These are phyloP conservation scores for Lasioglossum calceatum DNA, from an alignment of 2,888 invertebrate genomes.

Conservation along the genomic window DNA sequence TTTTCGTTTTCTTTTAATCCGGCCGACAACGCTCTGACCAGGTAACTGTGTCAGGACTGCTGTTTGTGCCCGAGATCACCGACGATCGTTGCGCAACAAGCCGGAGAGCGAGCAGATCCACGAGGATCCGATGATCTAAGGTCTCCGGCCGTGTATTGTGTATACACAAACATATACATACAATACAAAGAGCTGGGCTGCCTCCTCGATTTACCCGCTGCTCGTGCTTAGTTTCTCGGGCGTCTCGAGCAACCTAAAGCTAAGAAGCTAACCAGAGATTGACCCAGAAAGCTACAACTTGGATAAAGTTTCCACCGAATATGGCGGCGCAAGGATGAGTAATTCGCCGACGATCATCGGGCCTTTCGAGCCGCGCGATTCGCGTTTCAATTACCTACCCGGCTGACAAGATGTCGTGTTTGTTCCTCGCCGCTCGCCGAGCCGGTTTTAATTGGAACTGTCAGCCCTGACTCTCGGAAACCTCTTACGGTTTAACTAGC, in stretches of 20 bases:
- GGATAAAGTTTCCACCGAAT: conserved; percentile 66
- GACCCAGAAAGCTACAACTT: conserved; percentile 67
- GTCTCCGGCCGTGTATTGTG: conserved; percentile 62
- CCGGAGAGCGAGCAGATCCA: conserved; percentile 73
- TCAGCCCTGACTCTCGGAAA: background rate
- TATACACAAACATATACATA: conserved; percentile 28
- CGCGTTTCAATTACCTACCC: background rate
- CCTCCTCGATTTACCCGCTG: conserved; percentile 68
- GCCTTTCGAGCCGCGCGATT: conserved; percentile 4
- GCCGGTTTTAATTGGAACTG: background rate
- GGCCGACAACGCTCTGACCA: conserved; percentile 75
- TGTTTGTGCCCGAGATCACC: conserved; percentile 75
- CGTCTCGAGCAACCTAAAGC: conserved; percentile 66
- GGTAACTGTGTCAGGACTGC: conserved; percentile 81
- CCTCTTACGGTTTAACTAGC: conserved; percentile 32
- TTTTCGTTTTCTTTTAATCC: conserved; percentile 60
- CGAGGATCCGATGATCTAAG: conserved; percentile 77
- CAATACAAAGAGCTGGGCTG: conserved; percentile 5
- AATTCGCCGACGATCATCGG: conserved; percentile 39
- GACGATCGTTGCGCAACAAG: conserved; percentile 77
- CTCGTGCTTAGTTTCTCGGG: conserved; percentile 62
- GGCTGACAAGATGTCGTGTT: background rate
- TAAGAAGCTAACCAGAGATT: conserved; percentile 71
- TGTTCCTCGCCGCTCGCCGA: background rate
- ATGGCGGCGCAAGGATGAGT: conserved; percentile 60